Evolutionary conservation across 2,797 vertebrate species (phyloP).

Genomic region (Craterocephalus amniculus): DNA sequence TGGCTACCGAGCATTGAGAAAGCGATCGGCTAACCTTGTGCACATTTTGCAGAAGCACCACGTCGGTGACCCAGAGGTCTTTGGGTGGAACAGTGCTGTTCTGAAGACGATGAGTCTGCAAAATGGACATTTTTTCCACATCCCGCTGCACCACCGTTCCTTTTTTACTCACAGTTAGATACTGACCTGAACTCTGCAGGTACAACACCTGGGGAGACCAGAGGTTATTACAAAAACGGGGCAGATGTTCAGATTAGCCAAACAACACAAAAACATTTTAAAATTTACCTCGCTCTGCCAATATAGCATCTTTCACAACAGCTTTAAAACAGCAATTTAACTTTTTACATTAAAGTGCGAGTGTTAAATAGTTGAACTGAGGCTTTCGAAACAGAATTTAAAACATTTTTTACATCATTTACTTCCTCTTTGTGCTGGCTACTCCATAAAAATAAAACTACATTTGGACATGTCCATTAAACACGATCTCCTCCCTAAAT

Average conservation of each 20-base stretch:
- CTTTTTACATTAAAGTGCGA: conserved; percentile 10
- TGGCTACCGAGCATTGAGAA: background rate
- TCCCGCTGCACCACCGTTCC: conserved; percentile 83
- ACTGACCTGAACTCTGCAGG: conserved; percentile 80
- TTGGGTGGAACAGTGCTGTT: conserved; percentile 82
- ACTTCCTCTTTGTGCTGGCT: conserved; percentile 21
- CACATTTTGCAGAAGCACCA: conserved; percentile 84
- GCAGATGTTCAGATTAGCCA: conserved; percentile 1
- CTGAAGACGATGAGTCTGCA: conserved; percentile 79
- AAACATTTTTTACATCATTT: conserved; percentile 27
- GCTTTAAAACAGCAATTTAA: conserved; percentile 2
- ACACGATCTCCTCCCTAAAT: conserved; percentile 31
- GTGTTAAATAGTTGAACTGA: conserved; percentile 40
- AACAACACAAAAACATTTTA: background rate
- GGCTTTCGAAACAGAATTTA: conserved; percentile 32
- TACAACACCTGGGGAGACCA: conserved; percentile 72
- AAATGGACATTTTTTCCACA: conserved; percentile 79
- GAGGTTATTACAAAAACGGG: conserved; percentile 24
- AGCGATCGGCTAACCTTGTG: conserved; percentile 83
- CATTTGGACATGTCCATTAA: conserved; percentile 35
- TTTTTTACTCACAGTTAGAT: conserved; percentile 86
- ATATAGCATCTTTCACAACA: conserved; percentile 7
- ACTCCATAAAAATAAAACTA: conserved; percentile 30
- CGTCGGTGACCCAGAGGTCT: conserved; percentile 88
- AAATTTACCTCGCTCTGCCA: conserved; percentile 1